Conservation (phyloP, 2,888 invertebrate species). For the Shargacucullia verbasci region DNA sequence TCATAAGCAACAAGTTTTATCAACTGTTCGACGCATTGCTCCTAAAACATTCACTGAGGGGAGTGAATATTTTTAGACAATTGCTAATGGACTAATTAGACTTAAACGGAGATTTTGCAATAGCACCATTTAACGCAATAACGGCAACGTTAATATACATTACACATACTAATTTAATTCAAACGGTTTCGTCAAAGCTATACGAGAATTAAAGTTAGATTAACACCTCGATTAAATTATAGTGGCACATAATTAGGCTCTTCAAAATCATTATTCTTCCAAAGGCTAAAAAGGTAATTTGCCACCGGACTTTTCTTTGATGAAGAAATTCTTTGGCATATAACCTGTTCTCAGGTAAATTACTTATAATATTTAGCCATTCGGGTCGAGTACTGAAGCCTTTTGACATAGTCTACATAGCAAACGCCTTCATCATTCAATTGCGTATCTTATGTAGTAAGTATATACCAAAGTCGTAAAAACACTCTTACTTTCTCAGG, state of each 20-base stretch:
- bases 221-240: constrained; percentile 51
- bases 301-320: constrained; percentile 48
- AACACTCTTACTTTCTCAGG: no score
- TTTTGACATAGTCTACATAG: constrained; percentile 24
- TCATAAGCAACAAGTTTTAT: constrained; percentile 60
- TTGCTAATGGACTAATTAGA: constrained; percentile 45
- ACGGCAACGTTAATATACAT: constrained; percentile 27
- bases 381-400: constrained; percentile 24
- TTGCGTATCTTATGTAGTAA: no score
- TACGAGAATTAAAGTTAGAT: constrained; percentile 53
- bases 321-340: constrained; percentile 51
- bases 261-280: constrained; percentile 53
- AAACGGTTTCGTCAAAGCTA: constrained; percentile 40
- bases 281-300: constrained; percentile 51
- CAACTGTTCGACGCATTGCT: constrained; percentile 38
- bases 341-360: constrained; percentile 31
- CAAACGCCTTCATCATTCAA: no score
- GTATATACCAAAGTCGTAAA: no score
- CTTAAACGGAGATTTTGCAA: constrained; percentile 33
- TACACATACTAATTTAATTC: constrained; percentile 45
- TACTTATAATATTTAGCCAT: constrained; percentile 32
- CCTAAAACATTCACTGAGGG: constrained; percentile 47
- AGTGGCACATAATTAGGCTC: constrained; percentile 45
- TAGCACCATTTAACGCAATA: constrained; percentile 35
- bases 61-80: constrained; percentile 28